Evolutionary conservation across 2,888 invertebrate genomes (phyloP).

Genomic region (Ichneumon xanthorius): DNA sequence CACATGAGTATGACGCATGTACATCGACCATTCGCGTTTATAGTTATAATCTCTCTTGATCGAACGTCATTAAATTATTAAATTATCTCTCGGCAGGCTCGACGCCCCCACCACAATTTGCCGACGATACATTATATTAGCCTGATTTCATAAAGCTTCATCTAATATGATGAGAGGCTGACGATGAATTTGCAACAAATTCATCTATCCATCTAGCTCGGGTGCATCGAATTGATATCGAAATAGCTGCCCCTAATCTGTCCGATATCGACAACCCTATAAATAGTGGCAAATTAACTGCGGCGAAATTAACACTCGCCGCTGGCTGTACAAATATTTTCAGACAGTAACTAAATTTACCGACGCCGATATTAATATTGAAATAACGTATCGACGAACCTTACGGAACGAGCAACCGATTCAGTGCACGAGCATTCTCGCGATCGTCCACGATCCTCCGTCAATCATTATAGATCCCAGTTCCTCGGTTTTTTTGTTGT

Average conservation of each 20-base stretch:
- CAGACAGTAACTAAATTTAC: not conserved
- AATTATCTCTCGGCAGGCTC: slow-evolving; percentile 16
- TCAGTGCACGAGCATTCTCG: slow-evolving; percentile 61
- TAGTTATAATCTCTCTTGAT: slow-evolving; percentile 7
- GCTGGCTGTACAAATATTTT: not conserved
- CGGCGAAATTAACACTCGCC: not conserved
- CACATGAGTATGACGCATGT: not conserved
- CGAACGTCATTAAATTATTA: slow-evolving; percentile 20
- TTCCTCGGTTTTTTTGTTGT: slow-evolving; percentile 13
- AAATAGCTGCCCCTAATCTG: not conserved
- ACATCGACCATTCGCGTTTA: not conserved
- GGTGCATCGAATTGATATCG: not conserved
- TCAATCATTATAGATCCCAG: slow-evolving; percentile 48
- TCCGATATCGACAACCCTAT: not conserved
- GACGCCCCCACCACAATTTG: slow-evolving; percentile 7
- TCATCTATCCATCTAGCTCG: not conserved
- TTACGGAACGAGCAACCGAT: slow-evolving; percentile 50
- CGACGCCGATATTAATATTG: not conserved
- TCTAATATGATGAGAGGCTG: not conserved
- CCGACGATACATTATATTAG: not conserved
- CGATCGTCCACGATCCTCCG: slow-evolving; percentile 45
- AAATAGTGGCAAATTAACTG: not conserved
- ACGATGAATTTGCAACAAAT: not conserved
- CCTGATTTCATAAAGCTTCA: slow-evolving; percentile 12
- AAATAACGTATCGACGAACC: slow-evolving; percentile 52